Conservation (phyloP, 2,797 vertebrate genomes). For the Danio aesculapii region DNA sequence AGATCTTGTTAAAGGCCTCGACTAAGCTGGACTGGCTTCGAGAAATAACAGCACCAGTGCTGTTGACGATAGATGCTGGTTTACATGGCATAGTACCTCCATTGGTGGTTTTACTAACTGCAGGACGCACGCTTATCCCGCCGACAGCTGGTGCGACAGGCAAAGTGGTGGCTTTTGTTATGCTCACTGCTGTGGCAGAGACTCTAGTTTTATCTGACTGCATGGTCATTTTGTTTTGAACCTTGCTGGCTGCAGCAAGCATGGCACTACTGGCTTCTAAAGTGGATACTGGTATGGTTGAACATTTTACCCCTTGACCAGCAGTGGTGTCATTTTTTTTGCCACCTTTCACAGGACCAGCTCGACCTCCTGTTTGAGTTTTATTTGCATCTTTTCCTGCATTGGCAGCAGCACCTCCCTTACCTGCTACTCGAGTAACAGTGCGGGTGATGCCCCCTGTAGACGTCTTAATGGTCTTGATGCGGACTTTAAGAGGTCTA, state of each 20-base stretch:
- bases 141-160: conserved; percentile 77
- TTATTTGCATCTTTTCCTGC: conserved; percentile 75
- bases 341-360: conserved; percentile 68
- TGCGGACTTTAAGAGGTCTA: conserved; percentile 92
- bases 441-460: conserved; percentile 94
- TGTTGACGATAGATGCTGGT: conserved; percentile 84
- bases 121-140: conserved; percentile 75
- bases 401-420: conserved; percentile 68
- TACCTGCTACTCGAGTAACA: conserved; percentile 87
- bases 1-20: conserved; percentile 96
- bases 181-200: conserved; percentile 81
- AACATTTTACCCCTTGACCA: conserved; percentile 65
- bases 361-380: conserved; percentile 72
- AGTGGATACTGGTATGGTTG: conserved; percentile 86
- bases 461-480: conserved; percentile 96
- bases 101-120: conserved; percentile 84
- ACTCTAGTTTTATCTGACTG: conserved; percentile 81
- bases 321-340: conserved; percentile 67
- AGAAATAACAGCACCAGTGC: conserved; percentile 89
- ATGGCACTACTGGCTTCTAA: conserved; percentile 95
- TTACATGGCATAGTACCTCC: conserved; percentile 77
- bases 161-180: conserved; percentile 83
- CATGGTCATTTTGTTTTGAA: conserved; percentile 89
- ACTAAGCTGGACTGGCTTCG: conserved; percentile 94
- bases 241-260: conserved; percentile 94